Evolutionary conservation across 2,888 invertebrate species (phyloP).

Genomic region (Latrodectus elegans): DNA sequence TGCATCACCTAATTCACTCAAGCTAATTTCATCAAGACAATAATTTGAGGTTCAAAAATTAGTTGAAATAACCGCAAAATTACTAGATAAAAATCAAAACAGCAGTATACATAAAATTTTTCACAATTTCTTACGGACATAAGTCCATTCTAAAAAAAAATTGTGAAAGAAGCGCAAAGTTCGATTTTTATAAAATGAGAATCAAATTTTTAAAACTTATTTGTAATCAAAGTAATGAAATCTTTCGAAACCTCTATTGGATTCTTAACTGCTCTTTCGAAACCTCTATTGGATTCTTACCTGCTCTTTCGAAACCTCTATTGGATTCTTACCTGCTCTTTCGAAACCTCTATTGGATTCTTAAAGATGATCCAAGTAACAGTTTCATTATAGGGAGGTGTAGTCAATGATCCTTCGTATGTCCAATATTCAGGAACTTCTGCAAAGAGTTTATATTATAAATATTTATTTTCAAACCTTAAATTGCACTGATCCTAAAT

Average conservation of each 20-base stretch:
- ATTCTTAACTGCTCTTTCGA: no score
- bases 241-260: no score
- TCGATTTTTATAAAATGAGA: neutral
- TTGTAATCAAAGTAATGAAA: neutral
- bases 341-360: conserved; percentile 88
- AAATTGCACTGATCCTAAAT: neutral
- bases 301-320: conserved; percentile 89
- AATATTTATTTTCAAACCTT: neutral
- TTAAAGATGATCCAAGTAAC: conserved; percentile 96
- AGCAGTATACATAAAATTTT: no score
- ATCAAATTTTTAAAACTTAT: no score
- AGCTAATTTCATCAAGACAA: no score
- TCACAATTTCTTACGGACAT: no score
- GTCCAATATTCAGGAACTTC: conserved; percentile 84
- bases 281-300: no score
- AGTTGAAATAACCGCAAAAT: no score
- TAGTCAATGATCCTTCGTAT: conserved; percentile 92
- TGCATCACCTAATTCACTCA: no score
- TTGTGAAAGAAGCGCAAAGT: neutral
- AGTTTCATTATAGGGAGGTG: conserved; percentile 88
- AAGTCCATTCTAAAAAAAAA: neutral
- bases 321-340: conserved; percentile 86
- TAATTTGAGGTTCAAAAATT: no score
- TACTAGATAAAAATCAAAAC: no score
- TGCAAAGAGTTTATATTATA: neutral